phyloP scores from a whole-genome alignment of 2,113 vertebrate species.

The Myocastor coypus region DNA sequence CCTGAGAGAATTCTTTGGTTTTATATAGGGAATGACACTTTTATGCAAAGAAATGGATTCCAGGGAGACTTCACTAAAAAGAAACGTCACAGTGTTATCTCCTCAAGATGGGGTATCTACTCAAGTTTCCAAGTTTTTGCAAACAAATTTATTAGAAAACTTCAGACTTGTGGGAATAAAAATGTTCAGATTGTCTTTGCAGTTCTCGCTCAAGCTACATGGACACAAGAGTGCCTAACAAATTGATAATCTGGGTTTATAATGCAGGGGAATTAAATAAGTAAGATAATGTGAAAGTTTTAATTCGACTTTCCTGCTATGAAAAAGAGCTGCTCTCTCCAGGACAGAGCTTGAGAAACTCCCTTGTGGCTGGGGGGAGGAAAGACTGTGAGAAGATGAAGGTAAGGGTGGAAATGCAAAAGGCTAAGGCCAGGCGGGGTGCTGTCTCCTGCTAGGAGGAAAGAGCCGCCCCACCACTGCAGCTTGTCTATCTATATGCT shows the following conservation, averaged over 20 bases:
- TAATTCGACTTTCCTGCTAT: constrained; percentile 23
- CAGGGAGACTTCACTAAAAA: constrained; percentile 28
- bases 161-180: constrained; percentile 1
- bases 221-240: neutral
- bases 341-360: neutral
- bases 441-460: neutral
- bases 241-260: neutral
- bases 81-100: neutral
- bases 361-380: too few species aligned
- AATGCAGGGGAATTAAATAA: neutral
- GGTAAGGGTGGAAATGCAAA: neutral
- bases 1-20: constrained; percentile 39
- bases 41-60: constrained; percentile 12
- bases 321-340: neutral
- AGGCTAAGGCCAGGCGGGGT: neutral
- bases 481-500: neutral
- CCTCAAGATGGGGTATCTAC: neutral
- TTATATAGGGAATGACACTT: constrained; percentile 59
- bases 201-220: neutral
- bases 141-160: constrained; percentile 22
- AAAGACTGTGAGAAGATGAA: neutral
- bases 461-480: neutral
- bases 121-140: neutral
- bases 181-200: constrained; percentile 18
- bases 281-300: constrained; percentile 4